Percentiles rank a stretch among this genome's conserved stretches.
Evolutionary conservation across 2,888 invertebrate genomes (phyloP).

Genomic region (Saturnia pavonia): DNA sequence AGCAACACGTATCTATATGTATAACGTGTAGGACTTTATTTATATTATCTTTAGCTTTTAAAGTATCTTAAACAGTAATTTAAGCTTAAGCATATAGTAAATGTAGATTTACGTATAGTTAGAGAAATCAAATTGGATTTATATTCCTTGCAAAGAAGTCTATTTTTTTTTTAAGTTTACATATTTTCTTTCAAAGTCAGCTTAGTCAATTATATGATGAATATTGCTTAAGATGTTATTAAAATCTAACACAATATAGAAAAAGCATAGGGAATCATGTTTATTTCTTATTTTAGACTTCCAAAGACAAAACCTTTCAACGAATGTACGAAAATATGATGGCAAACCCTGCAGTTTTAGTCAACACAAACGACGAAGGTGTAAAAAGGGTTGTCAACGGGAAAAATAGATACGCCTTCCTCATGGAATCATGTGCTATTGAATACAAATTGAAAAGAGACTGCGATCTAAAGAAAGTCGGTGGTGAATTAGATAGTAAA

Average conservation of each 20-base stretch:
- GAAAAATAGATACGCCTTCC: slow-evolving; percentile 89
- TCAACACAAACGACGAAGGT: slow-evolving; percentile 90
- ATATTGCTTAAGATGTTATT: background rate
- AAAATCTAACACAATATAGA: background rate
- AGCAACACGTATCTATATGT: too few species aligned
- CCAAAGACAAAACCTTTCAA: slow-evolving; percentile 92
- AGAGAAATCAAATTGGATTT: too few species aligned
- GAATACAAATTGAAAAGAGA: slow-evolving; percentile 93
- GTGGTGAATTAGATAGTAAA: slow-evolving; percentile 90
- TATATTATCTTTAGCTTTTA: background rate
- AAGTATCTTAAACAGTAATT: too few species aligned
- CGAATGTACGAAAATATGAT: slow-evolving; percentile 96
- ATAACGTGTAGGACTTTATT: background rate
- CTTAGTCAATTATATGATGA: background rate
- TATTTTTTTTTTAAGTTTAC: background rate
- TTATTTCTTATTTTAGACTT: slow-evolving; percentile 66
- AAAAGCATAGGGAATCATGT: background rate
- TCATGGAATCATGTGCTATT: slow-evolving; percentile 97
- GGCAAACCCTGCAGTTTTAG: slow-evolving; percentile 89
- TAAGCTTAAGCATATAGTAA: too few species aligned
- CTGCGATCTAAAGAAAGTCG: slow-evolving; percentile 91
- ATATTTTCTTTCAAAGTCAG: background rate
- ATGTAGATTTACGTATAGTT: too few species aligned
- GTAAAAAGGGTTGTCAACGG: slow-evolving; percentile 86
- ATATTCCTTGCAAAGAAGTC: too few species aligned